phyloP scores from a whole-genome alignment of 2,888 invertebrate genomes.

The Chaitophorus viminalis region DNA sequence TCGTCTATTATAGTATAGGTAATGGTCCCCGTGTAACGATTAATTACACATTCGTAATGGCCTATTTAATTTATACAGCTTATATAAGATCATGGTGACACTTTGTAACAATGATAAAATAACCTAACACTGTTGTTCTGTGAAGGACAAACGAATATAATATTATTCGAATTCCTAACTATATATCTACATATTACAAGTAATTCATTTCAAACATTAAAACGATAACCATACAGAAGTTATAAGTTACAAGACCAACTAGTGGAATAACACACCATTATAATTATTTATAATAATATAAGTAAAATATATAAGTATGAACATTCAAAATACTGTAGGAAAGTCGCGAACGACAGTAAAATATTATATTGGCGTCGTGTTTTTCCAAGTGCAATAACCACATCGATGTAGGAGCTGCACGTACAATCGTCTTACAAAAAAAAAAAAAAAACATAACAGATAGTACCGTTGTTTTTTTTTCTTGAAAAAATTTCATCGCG shows the following conservation, averaged over 20 bases:
- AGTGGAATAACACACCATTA: neutral
- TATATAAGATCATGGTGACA: no score
- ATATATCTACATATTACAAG: no score
- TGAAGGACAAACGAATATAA: no score
- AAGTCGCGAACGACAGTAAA: neutral
- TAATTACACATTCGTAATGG: neutral
- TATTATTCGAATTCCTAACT: neutral
- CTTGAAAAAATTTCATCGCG: neutral
- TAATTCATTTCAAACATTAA: neutral
- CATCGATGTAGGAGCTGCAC: neutral
- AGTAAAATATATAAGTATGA: no score
- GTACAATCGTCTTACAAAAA: neutral
- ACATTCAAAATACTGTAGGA: neutral
- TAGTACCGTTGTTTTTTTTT: neutral
- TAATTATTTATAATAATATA: neutral
- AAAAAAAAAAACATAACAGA: no score
- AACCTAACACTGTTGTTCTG: no score
- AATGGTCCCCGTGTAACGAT: neutral
- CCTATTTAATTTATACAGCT: neutral
- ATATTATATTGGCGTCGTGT: neutral
- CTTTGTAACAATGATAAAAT: no score
- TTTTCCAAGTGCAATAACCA: neutral
- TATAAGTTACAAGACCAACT: neutral
- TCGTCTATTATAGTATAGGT: neutral
- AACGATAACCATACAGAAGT: neutral